Conservation (phyloP, 2,888 invertebrate genomes). For the Epsilonema sp. region DNA sequence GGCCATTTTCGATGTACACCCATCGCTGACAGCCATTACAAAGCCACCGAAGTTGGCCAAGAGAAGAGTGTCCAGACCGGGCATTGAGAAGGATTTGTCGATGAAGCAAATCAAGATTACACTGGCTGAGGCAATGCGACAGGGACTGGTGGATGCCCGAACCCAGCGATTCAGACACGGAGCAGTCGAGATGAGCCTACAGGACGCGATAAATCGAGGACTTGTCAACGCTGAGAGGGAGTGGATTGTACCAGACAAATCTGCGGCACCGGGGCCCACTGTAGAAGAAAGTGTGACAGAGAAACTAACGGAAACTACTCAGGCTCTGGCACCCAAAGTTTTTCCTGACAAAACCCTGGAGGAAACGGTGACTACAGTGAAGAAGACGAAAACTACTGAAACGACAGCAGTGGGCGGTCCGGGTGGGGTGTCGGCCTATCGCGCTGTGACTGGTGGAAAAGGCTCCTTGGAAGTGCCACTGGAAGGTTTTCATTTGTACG, state of each 20-base stretch:
- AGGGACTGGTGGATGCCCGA: constrained; percentile 53
- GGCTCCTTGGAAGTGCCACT: constrained; percentile 46
- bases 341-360: not conserved
- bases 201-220: constrained; percentile 17
- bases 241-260: constrained; percentile 8
- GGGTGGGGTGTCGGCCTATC: constrained; percentile 1
- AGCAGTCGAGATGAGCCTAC: constrained; percentile 16
- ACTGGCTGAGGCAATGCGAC: constrained; percentile 50
- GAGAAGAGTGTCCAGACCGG: constrained; percentile 28
- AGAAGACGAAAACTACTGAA: not conserved
- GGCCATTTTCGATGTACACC: constrained; percentile 59
- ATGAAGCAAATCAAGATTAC: constrained; percentile 39
- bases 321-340: constrained; percentile 2
- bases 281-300: constrained; percentile 5
- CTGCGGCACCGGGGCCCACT: constrained; percentile 1
- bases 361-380: constrained; percentile 7
- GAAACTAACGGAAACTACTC: constrained; percentile 3
- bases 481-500: constrained; percentile 56
- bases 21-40: constrained; percentile 66
- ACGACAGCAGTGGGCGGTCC: constrained; percentile 6
- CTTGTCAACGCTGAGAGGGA: constrained; percentile 12
- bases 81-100: constrained; percentile 19
- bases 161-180: constrained; percentile 22
- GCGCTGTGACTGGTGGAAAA: constrained; percentile 2
- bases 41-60: constrained; percentile 48